Evolutionary conservation across 1,140 invertebrate genomes (phyloP).

Genomic region (Lasioglossum albipes): DNA sequence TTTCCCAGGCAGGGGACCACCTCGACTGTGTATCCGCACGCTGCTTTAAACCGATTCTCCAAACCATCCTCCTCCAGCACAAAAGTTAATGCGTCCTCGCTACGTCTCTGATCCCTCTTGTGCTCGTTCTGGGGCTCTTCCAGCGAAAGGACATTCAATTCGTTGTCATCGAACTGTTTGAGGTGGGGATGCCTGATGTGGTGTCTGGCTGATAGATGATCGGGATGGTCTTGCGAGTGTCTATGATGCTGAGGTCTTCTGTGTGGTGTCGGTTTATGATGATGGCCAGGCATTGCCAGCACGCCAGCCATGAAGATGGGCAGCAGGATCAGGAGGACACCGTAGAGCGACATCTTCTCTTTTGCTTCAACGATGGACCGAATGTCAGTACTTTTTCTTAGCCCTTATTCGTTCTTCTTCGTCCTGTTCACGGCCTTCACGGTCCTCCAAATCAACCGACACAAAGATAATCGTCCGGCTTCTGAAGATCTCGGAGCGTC

Average conservation of each 20-base stretch:
- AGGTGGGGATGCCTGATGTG: too few species aligned
- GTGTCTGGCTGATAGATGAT: too few species aligned
- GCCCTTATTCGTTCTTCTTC: neutral
- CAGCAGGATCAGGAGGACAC: neutral
- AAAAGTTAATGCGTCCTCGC: too few species aligned
- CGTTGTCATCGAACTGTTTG: too few species aligned
- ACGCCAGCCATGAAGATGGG: neutral
- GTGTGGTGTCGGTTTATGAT: too few species aligned
- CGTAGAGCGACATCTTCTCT: neutral
- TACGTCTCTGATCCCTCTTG: too few species aligned
- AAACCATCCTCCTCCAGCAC: slow-evolving; percentile 13
- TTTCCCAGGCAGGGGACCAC: slow-evolving; percentile 6
- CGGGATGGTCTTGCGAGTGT: too few species aligned
- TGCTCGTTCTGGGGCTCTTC: too few species aligned
- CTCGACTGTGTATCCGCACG: slow-evolving; percentile 61
- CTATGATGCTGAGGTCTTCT: too few species aligned
- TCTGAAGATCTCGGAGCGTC: neutral
- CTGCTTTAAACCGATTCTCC: slow-evolving; percentile 28
- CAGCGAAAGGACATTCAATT: too few species aligned
- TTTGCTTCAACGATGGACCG: neutral
- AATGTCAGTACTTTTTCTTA: neutral
- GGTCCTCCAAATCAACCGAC: neutral
- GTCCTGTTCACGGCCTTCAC: neutral
- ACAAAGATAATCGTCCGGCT: neutral
- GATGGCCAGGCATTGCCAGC: too few species aligned